Evolutionary conservation across 2,113 vertebrate species (phyloP).

Genomic region (Myrmecophaga tridactyla): DNA sequence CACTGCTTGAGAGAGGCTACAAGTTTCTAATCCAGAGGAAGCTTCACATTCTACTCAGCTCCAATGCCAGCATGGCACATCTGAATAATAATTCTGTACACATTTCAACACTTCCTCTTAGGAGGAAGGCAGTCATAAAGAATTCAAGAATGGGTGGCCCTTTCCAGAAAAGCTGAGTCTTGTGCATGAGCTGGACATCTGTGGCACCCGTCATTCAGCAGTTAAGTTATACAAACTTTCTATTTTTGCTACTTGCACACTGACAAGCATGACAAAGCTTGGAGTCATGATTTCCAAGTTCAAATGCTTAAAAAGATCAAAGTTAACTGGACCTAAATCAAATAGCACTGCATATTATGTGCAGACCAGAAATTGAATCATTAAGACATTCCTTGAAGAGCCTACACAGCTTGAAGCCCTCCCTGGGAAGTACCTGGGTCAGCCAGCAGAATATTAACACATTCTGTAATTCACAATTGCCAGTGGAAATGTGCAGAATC

Average conservation of each 20-base stretch:
- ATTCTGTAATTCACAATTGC: not conserved
- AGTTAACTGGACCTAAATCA: not conserved
- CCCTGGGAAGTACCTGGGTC: not conserved
- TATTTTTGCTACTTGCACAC: not conserved
- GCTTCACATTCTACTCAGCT: not conserved
- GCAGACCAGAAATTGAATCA: not conserved
- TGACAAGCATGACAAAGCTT: not conserved
- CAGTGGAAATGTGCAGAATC: not conserved
- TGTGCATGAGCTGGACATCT: not conserved
- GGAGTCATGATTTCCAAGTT: not conserved
- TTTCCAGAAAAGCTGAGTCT: not conserved
- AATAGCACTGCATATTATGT: not conserved
- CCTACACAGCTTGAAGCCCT: not conserved
- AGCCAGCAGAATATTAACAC: not conserved
- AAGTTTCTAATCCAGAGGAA: not conserved
- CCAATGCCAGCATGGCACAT: not conserved
- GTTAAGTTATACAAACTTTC: not conserved
- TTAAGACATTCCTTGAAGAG: not conserved
- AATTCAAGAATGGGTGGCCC: not conserved
- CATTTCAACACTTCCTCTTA: not conserved
- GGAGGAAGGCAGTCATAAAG: not conserved
- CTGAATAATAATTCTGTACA: too few species aligned
- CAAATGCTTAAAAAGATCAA: not conserved
- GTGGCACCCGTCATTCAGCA: not conserved
- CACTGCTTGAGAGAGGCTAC: not conserved